Conservation (phyloP, 2,113 vertebrate genomes). For the Eulemur macaco region DNA sequence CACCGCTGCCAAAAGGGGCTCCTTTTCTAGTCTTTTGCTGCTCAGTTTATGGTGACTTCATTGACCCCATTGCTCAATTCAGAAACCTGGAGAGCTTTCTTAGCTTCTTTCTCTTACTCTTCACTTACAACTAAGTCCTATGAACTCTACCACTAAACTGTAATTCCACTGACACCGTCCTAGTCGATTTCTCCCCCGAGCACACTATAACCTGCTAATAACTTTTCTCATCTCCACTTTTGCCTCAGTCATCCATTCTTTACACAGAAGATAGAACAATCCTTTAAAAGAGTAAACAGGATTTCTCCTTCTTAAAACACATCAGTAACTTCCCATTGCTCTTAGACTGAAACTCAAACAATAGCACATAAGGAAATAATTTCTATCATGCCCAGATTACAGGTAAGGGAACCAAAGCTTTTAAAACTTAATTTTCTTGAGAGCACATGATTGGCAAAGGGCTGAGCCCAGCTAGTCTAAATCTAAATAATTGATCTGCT, state of each 20-base stretch:
- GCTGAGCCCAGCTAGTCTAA: not conserved
- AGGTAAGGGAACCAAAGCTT: not conserved
- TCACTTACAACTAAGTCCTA: not conserved
- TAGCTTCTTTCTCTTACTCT: not conserved
- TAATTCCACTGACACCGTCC: no score
- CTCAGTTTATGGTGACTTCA: not conserved
- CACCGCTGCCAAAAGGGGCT: not conserved
- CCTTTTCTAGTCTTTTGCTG: not conserved
- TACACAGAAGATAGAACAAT: not conserved
- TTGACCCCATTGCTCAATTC: not conserved
- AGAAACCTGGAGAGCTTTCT: not conserved
- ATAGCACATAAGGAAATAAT: not conserved
- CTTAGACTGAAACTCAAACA: not conserved
- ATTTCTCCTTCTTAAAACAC: slow-evolving; percentile 5
- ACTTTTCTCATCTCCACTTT: not conserved
- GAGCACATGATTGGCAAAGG: not conserved
- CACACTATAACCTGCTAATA: not conserved
- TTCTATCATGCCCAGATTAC: not conserved
- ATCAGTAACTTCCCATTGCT: not conserved
- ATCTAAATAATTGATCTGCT: not conserved
- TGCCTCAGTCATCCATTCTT: not conserved
- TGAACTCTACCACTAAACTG: not conserved
- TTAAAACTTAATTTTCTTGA: not conserved
- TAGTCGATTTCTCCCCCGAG: not conserved
- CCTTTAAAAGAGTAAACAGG: not conserved